Evolutionary conservation across 2,888 invertebrate genomes (phyloP).

Genomic region (Cheilosia scutellata): DNA sequence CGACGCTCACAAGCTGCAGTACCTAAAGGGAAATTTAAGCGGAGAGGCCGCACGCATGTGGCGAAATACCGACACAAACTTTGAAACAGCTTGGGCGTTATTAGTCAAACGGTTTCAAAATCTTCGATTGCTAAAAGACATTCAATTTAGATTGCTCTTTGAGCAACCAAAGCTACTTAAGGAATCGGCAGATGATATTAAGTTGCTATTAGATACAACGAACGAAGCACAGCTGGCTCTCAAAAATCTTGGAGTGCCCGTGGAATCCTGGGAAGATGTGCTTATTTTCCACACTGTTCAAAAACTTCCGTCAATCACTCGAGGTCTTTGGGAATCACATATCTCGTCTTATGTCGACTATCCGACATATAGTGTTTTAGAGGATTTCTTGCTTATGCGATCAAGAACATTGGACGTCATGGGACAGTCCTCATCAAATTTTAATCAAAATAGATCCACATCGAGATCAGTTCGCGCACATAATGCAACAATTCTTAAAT

Average conservation of each 20-base stretch:
- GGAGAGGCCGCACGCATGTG: neutral
- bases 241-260: neutral
- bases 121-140: constrained; percentile 3
- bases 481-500: neutral
- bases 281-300: neutral
- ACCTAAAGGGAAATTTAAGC: neutral
- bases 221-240: neutral
- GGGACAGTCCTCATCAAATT: neutral
- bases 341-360: constrained; percentile 5
- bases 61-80: neutral
- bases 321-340: constrained; percentile 9
- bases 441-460: neutral
- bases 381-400: constrained; percentile 1
- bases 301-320: constrained; percentile 9
- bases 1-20: constrained; percentile 5
- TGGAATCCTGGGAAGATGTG: constrained; percentile 3
- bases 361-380: neutral
- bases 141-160: neutral
- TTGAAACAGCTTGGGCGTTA: constrained; percentile 5
- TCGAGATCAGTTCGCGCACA: neutral
- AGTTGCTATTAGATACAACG: neutral
- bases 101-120: constrained; percentile 9
- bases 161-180: neutral
- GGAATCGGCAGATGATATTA: neutral
- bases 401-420: constrained; percentile 3